phyloP scores from a whole-genome alignment of 2,888 invertebrate species.

The Laothoe populi region DNA sequence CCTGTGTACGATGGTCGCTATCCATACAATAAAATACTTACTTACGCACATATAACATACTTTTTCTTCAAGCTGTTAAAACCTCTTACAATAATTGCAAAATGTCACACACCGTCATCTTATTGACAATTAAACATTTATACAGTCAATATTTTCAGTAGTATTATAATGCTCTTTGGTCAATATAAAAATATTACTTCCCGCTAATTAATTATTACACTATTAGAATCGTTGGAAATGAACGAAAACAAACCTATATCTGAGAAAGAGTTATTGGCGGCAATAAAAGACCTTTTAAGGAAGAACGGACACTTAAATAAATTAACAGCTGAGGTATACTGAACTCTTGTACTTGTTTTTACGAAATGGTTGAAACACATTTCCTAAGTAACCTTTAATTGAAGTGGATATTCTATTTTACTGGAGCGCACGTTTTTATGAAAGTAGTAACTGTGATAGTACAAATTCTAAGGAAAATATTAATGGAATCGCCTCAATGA shows the following conservation, averaged over 20 bases:
- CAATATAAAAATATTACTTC: no score
- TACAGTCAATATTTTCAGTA: no score
- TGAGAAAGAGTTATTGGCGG: constrained; percentile 68
- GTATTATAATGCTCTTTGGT: no score
- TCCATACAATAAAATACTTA: no score
- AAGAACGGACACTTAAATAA: constrained; percentile 73
- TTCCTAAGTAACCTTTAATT: constrained; percentile 13
- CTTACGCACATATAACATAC: no score
- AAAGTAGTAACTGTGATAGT: background rate
- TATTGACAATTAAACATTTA: background rate
- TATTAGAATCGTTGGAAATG: constrained; percentile 50
- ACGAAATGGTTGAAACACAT: constrained; percentile 21
- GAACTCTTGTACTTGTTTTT: background rate
- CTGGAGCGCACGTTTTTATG: background rate
- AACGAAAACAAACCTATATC: constrained; percentile 61
- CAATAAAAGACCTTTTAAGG: constrained; percentile 71
- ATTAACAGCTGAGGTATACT: constrained; percentile 72
- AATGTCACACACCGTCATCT: background rate
- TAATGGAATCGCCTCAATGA: background rate
- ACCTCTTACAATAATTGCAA: no score
- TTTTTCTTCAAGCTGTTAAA: no score
- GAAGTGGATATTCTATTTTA: background rate
- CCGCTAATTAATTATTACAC: background rate
- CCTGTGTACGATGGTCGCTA: no score
- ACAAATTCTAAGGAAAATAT: background rate